Evolutionary conservation across 2,888 invertebrate genomes (phyloP).

Genomic region (Archaeoteleia sp.): DNA sequence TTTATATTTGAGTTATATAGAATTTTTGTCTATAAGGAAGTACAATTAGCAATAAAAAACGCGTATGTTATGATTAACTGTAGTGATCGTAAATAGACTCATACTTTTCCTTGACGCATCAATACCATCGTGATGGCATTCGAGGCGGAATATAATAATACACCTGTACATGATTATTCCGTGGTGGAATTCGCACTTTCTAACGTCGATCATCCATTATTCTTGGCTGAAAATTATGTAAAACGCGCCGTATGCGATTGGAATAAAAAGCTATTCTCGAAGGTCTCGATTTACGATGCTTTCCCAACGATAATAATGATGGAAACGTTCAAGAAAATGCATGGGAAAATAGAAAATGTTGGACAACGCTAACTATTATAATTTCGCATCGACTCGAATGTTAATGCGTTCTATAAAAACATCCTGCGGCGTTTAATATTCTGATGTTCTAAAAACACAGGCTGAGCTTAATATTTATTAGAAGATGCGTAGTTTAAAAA

Average conservation of each 20-base stretch:
- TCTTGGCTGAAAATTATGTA: conserved; percentile 39
- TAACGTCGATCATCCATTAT: conserved; percentile 42
- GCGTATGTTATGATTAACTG: conserved; percentile 10
- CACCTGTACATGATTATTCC: conserved; percentile 27
- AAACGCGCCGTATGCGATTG: conserved; percentile 12
- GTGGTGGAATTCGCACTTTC: conserved; percentile 44
- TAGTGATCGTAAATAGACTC: conserved; percentile 15
- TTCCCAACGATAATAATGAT: conserved; percentile 12
- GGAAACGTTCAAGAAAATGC: conserved; percentile 9
- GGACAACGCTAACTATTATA: conserved; percentile 1
- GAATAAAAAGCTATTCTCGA: conserved; percentile 13
- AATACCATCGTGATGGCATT: conserved; percentile 21
- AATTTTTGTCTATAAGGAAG: too few relatives aligned
- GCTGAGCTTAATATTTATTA: too few relatives aligned
- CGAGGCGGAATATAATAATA: conserved; percentile 25
- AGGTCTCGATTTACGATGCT: conserved; percentile 30
- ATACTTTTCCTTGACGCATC: conserved; percentile 23
- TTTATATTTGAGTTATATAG: too few relatives aligned
- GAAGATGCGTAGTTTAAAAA: too few relatives aligned
- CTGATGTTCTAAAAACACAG: too few relatives aligned
- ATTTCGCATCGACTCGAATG: too few relatives aligned
- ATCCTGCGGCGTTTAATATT: too few relatives aligned
- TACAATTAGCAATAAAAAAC: too few relatives aligned
- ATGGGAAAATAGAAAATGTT: conserved; percentile 14
- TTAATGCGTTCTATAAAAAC: too few relatives aligned